Evolutionary conservation across 2,888 invertebrate genomes (phyloP), one percentile per base, ranked within the genome.

Genomic region (Pseudoips prasinana): DNA sequence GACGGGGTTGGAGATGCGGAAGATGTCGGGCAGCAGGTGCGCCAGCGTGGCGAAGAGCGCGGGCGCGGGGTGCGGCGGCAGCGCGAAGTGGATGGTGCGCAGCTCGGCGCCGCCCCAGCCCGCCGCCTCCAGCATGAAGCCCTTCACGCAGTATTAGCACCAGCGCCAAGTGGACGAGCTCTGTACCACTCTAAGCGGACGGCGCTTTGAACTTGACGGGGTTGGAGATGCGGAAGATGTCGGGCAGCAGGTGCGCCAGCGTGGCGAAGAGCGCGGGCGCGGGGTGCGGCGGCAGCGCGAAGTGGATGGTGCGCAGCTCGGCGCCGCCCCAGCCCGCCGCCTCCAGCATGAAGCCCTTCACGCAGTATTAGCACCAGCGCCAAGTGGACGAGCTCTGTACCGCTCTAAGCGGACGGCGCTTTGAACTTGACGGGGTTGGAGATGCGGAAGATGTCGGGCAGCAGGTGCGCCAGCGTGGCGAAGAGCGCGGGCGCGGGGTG

Each of bases 311-410:
- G 84, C 95, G 95, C 18, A n/a, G n/a, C n/a, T n/a, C n/a, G n/a
- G n/a, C n/a, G n/a, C n/a, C n/a, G n/a, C n/a, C n/a, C n/a, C n/a
- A n/a, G n/a, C n/a, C n/a, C n/a, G 57, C 44, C 41, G 90, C 90
- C 57, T 92, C 93, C 52, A 94, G 90, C 63, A 95, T 93, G 60
- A 98, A 91, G 2, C 99, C 99, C 89, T 99, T 99, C 31, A 98
- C 96, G 85, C 99, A 99, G 86, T 99, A n/a, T 99, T 69, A 98
- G 97, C 39, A 99, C 95, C 47, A 99, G 90, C 86, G 99, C 99
- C 1, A 98, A 98, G 61, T 99, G n/a, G n/a, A n/a, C n/a, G n/a
- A n/a, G n/a, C n/a, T n/a, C n/a, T n/a, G n/a, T n/a, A n/a, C n/a
- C n/a, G n/a, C n/a, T n/a, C n/a, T n/a, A n/a, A n/a, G n/a, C n/a